A percentile compares a stretch with the other conserved stretches of the same genome.
These are phyloP conservation scores for Tetranychus cinnabarinus DNA, from an alignment of 1,140 invertebrate genomes.

Conservation along the genomic window DNA sequence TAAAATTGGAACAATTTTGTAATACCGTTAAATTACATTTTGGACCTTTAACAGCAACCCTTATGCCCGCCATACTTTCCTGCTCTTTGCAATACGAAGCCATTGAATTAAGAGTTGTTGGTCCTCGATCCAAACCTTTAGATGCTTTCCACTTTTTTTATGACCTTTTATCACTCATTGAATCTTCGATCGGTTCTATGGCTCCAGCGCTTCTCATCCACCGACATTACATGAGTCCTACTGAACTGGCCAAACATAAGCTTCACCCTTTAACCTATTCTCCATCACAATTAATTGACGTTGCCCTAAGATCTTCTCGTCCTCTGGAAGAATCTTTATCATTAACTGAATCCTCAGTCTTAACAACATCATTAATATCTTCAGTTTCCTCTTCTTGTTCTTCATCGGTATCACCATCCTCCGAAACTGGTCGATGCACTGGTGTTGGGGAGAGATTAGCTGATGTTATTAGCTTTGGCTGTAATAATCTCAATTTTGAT, in stretches of 20 bases:
- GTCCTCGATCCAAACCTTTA: conserved; percentile 14
- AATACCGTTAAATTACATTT: conserved; percentile 50
- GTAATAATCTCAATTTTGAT: background rate
- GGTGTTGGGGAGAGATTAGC: background rate
- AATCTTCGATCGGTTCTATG: conserved; percentile 33
- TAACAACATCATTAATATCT: background rate
- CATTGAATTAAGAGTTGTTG: conserved; percentile 46
- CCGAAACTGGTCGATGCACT: background rate
- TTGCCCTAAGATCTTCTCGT: conserved; percentile 24
- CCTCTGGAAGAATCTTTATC: background rate
- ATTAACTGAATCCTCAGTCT: background rate
- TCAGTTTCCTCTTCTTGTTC: background rate
- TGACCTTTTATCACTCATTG: conserved; percentile 41
- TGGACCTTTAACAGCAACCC: conserved; percentile 32
- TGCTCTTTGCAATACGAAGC: background rate
- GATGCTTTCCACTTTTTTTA: conserved; percentile 15
- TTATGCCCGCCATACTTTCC: background rate
- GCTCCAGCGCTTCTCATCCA: conserved; percentile 40
- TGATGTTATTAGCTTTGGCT: conserved; percentile 4
- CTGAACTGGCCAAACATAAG: conserved; percentile 29
- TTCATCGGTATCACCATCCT: background rate
- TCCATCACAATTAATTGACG: conserved; percentile 32
- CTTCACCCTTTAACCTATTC: conserved; percentile 32
- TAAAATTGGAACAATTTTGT: conserved; percentile 53
- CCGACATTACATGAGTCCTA: conserved; percentile 36